These are phyloP conservation scores for Martes martes DNA, from an alignment of 2,113 vertebrate genomes.

Conservation along the genomic window DNA sequence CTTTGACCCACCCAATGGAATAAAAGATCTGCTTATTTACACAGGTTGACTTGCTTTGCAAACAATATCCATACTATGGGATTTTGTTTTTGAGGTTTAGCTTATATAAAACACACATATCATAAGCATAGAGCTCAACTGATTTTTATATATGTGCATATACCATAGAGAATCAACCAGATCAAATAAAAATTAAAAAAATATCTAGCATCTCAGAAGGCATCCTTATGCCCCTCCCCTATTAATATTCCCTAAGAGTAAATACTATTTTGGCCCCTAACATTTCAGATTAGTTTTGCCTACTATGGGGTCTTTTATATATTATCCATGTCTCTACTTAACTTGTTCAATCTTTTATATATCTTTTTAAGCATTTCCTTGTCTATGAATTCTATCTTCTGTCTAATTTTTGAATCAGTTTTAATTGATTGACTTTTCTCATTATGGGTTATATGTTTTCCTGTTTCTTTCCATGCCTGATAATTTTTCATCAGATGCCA, in stretches of 20 bases:
- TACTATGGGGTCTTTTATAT: background rate
- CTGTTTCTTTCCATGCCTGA: background rate
- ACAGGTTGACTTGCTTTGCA: background rate
- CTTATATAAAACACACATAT: background rate
- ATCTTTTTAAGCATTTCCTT: background rate
- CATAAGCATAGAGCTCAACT: background rate
- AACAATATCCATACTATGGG: background rate
- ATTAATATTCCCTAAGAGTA: background rate
- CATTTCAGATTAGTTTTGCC: background rate
- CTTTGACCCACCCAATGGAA: background rate
- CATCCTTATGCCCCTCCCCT: background rate
- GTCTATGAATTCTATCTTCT: background rate
- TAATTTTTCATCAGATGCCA: background rate
- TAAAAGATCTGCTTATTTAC: background rate
- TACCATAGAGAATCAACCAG: background rate
- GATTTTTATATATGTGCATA: background rate
- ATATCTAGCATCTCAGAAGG: background rate
- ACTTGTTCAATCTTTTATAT: background rate
- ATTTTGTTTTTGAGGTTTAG: background rate
- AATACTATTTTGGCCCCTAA: background rate
- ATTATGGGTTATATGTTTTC: background rate
- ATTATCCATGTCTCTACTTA: background rate
- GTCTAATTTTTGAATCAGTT: conserved; percentile 3
- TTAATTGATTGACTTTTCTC: background rate
- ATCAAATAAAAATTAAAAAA: background rate